Base-by-base conservation (phyloP, 1,140 invertebrate species). In the Papilio dardanus region DNA sequence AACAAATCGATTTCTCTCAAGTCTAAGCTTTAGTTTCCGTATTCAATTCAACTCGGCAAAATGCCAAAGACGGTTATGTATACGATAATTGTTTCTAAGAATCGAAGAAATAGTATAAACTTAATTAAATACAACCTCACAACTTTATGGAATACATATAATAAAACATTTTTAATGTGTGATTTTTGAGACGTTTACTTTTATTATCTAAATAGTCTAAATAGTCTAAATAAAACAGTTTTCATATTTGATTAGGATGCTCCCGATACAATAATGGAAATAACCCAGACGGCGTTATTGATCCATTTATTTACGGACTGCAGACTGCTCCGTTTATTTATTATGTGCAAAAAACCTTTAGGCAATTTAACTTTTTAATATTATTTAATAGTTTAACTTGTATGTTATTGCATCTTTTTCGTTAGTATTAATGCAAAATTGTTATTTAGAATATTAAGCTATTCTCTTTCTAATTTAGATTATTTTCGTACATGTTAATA, bases 41-140 rank as follows among this genome's bases (percentile, higher is more conserved):
- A 30, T 58, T 58, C 54, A 58, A 58, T 58, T 58, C 16, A 58
- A 58, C 54, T 58, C 21, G 54, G 54, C 54, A 58, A 58, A 58
- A 58, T 28, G 54, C 54, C 54, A 58, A 58, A 28, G 21, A 24
- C 54, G 21, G 12, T 58, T 28, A 28, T 28, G n/a, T n/a, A 58
- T 58, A 14, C 54, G 54, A 58, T 58, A 58, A 58, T 58, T 2
- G 54, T 30, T 58, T 58, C 24, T 24, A 0, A 58, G 54, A 12
- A 58, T 30, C 21, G 5, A 58, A 58, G 1, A 58, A 58, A 54
- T 54, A 28, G 12, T 14, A 58, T 58, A 58, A 30, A 28, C 8
- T 30, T 58, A 58, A 58, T 58, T 46, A 46, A 46, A 16, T 46
- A 46, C n/a, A 46, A 46, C n/a, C 42, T 46, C 42, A 19, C 40